Evolutionary conservation across 2,797 vertebrate species (phyloP).

Genomic region (Lagothrix lagotricha): DNA sequence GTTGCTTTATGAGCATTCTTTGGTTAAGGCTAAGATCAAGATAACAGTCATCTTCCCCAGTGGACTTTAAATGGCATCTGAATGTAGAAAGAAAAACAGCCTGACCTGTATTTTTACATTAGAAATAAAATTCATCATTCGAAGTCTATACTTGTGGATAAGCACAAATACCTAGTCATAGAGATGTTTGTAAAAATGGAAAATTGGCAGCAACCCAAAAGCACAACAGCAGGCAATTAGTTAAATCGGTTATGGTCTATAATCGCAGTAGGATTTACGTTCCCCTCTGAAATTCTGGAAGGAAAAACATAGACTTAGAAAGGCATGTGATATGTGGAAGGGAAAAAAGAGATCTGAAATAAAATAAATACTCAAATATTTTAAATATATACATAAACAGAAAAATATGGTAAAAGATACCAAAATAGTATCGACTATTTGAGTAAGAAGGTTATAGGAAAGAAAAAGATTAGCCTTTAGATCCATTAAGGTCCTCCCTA

Average conservation of each 20-base stretch:
- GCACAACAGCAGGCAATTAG: background rate
- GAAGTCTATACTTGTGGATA: background rate
- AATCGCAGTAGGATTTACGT: background rate
- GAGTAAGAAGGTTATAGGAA: background rate
- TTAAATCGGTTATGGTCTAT: background rate
- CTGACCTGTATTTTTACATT: background rate
- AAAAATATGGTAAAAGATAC: background rate
- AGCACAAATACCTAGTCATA: background rate
- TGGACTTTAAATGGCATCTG: background rate
- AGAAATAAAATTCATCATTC: background rate
- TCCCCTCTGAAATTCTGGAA: background rate
- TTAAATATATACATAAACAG: background rate
- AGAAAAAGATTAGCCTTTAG: background rate
- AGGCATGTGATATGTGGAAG: background rate
- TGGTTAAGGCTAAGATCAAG: conserved; percentile 16
- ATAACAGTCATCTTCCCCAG: background rate
- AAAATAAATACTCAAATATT: background rate
- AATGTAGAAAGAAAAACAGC: background rate
- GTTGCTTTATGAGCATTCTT: background rate
- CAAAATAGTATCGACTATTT: background rate
- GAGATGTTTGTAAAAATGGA: background rate
- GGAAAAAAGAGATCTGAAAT: background rate
- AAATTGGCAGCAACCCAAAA: background rate
- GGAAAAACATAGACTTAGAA: background rate
- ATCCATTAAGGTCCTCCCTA: background rate